A percentile compares a stretch with the other conserved stretches of the same genome.
These are phyloP conservation scores for Episyrphus balteatus DNA, from an alignment of 1,140 invertebrate species.

Conservation along the genomic window DNA sequence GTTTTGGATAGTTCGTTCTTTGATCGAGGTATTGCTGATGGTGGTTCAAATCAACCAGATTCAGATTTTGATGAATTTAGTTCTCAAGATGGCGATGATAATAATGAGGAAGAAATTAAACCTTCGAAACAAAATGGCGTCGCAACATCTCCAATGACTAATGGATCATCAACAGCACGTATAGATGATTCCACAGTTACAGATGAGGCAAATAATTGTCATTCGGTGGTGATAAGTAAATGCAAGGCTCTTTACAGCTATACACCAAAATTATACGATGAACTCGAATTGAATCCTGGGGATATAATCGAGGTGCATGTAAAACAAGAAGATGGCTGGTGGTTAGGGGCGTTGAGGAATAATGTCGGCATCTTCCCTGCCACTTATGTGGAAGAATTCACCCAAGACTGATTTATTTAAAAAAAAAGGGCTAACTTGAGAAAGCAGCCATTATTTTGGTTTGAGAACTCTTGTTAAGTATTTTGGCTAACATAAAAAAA, in stretches of 20 bases:
- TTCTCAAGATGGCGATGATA: constrained; percentile 47
- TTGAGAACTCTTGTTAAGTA: too few relatives aligned
- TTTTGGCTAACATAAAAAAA: too few relatives aligned
- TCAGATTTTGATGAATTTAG: constrained; percentile 71
- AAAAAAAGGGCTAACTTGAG: not conserved
- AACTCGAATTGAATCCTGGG: constrained; percentile 71
- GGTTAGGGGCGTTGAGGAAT: constrained; percentile 80
- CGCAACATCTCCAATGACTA: not conserved
- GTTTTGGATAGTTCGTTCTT: constrained; percentile 10
- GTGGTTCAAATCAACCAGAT: constrained; percentile 69
- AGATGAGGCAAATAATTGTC: constrained; percentile 12
- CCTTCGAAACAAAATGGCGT: not conserved
- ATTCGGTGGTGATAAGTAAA: constrained; percentile 43
- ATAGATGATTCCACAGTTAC: not conserved
- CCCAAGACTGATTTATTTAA: constrained; percentile 6
- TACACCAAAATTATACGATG: constrained; percentile 76
- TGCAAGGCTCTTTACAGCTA: constrained; percentile 83
- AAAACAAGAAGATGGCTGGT: constrained; percentile 91
- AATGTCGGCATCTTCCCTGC: constrained; percentile 83
- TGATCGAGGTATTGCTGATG: constrained; percentile 70
- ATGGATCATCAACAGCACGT: constrained; percentile 1
- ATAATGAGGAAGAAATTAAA: constrained; percentile 2
- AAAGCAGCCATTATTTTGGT: too few relatives aligned
- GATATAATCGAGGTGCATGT: constrained; percentile 81
- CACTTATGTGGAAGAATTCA: constrained; percentile 72